Base-by-base conservation (phyloP, 1,140 invertebrate species). In the Drosophila seguyi region DNA sequence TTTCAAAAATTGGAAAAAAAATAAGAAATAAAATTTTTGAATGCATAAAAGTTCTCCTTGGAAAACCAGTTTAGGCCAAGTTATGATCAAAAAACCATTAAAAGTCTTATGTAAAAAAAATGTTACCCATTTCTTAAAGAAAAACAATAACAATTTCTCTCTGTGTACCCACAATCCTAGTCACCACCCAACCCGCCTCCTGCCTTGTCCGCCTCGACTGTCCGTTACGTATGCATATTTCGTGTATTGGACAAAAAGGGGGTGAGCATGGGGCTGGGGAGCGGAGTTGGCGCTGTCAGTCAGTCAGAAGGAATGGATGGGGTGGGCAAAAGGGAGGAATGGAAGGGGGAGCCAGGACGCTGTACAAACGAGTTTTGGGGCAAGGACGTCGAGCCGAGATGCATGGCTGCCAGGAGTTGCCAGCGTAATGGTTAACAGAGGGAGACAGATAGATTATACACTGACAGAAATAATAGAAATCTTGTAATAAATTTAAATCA, bases 191-290 rank as follows among this genome's bases (percentile, higher is more conserved):
- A n/a, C 38, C 31, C 31, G 42, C 41, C n/a, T 7, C 18, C 41
- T 22, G 13, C 39, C 36, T 5, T 25, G 18, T 27, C 36, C 53
- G 36, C 39, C 34, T 44, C 45, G 18, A 68, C 83, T 86, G 84
- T 72, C 84, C 83, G 84, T 87, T 87, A 87, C 83, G 83, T 87
- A 87, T 87, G 84, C 83, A 87, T 87, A 87, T 87, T 79, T 83
- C 60, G 59, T 77, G 41, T 69, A 67, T 45, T 42, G 55, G 44
- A 57, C 50, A 16, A 50, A 34, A 36, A 27, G 48, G 22, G 18
- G 22, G 31, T 55, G 47, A 53, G 68, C 6, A 18, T 13, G 16
- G 22, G 29, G 57, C 50, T 31, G 18, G 52, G 27, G 25, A 27
- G 48, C 4, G 13, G 58, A 47, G 52, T 22, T 53, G 41, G 52